These are phyloP conservation scores for Hydrochoerus hydrochaeris DNA, from an alignment of 2,113 vertebrate genomes.

Conservation along the genomic window DNA sequence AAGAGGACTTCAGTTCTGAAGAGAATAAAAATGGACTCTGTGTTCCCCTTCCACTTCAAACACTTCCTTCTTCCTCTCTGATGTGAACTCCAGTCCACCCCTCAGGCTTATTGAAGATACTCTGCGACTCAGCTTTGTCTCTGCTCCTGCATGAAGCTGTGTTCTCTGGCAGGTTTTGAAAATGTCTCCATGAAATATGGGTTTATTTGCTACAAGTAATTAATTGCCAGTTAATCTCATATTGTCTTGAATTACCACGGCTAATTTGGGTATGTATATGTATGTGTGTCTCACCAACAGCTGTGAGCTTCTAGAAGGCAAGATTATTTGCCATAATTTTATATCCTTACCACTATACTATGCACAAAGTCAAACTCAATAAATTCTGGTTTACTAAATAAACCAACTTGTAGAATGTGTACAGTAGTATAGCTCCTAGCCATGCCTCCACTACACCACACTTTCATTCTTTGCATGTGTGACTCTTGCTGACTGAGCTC, in stretches of 20 bases:
- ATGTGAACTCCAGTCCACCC: not conserved
- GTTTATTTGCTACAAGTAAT: not conserved
- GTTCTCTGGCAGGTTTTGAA: not conserved
- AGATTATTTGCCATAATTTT: not conserved
- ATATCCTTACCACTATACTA: not conserved
- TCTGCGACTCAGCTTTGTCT: not conserved
- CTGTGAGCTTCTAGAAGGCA: not conserved
- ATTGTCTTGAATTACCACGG: not conserved
- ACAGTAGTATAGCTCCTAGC: not conserved
- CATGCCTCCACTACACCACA: not conserved
- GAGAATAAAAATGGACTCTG: not conserved
- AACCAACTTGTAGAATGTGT: not conserved
- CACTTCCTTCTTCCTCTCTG: not conserved
- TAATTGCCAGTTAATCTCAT: not conserved
- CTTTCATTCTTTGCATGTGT: not conserved
- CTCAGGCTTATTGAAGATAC: not conserved
- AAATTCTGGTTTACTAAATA: constrained; percentile 7
- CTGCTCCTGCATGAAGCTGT: not conserved
- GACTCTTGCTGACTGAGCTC: not conserved
- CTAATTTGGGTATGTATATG: not conserved
- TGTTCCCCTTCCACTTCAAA: not conserved
- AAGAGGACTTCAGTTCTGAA: not conserved
- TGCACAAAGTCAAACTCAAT: not conserved
- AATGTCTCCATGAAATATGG: not conserved
- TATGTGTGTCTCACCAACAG: not conserved